Evolutionary conservation across 2,797 vertebrate species (phyloP).

Genomic region (Enteromius afrohamiltoni): DNA sequence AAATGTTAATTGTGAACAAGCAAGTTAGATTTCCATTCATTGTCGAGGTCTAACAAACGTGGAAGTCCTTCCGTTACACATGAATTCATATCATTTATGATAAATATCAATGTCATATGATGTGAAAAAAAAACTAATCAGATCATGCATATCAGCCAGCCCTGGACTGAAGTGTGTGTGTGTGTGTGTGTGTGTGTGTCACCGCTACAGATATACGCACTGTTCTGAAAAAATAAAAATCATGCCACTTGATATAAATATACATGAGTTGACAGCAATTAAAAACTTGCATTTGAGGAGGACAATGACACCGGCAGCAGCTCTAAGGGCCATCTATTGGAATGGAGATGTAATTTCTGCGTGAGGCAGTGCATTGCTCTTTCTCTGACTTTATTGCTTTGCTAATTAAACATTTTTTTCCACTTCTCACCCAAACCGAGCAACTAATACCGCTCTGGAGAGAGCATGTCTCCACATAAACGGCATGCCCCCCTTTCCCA

Average conservation of each 20-base stretch:
- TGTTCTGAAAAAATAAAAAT: conserved; percentile 36
- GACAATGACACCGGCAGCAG: conserved; percentile 59
- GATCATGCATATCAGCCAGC: not conserved
- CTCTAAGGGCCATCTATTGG: conserved; percentile 62
- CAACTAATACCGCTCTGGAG: conserved; percentile 38
- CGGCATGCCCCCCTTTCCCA: conserved; percentile 2
- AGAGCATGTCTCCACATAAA: conserved; percentile 39
- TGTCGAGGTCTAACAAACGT: not conserved
- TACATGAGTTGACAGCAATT: conserved; percentile 73
- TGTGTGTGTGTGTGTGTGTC: too few species aligned
- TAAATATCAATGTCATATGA: not conserved
- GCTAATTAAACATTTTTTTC: conserved; percentile 63
- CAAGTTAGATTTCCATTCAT: not conserved
- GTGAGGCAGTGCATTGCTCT: conserved; percentile 59
- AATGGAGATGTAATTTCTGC: conserved; percentile 67
- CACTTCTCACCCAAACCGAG: conserved; percentile 29
- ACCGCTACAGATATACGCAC: too few species aligned
- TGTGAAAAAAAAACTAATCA: not conserved
- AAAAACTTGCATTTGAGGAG: conserved; percentile 65
- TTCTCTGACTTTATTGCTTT: conserved; percentile 64
- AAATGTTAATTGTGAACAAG: not conserved
- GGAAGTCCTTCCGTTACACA: not conserved
- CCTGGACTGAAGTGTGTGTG: too few species aligned
- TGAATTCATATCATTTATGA: not conserved
- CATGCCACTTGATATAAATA: conserved; percentile 68